These are phyloP conservation scores for Polypedilum pembai DNA, from an alignment of 1,140 invertebrate species.

Conservation along the genomic window DNA sequence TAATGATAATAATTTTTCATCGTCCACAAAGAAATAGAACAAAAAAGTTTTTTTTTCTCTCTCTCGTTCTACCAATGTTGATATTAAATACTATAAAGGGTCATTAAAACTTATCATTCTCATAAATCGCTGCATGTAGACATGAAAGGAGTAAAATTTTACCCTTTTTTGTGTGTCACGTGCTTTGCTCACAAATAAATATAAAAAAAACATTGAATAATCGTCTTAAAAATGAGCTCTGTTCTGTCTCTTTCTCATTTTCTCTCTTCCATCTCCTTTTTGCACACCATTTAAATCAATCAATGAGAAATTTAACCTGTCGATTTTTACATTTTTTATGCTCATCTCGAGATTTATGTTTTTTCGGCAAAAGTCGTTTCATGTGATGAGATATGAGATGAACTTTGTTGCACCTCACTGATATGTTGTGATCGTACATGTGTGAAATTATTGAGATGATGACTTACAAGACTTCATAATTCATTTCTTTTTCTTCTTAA, in stretches of 20 bases:
- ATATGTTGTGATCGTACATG: neutral
- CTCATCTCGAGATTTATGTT: slow-evolving; percentile 22
- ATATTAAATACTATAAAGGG: slow-evolving; percentile 9
- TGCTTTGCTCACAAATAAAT: neutral
- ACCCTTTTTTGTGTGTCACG: slow-evolving; percentile 11
- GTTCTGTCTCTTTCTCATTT: neutral
- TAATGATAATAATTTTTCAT: slow-evolving; percentile 4
- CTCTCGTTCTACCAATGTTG: neutral
- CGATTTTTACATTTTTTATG: neutral
- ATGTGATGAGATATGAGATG: too few relatives aligned
- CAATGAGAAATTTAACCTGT: slow-evolving; percentile 4
- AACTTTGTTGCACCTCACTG: neutral
- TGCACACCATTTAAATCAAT: slow-evolving; percentile 26
- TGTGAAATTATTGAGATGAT: neutral
- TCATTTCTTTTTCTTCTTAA: neutral
- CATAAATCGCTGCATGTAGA: neutral
- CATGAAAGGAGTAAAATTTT: neutral
- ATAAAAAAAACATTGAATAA: neutral
- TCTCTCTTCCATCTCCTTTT: neutral
- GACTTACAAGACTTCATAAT: neutral
- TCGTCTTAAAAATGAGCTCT: neutral
- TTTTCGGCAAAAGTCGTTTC: neutral
- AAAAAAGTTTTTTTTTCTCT: neutral
- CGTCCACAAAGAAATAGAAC: neutral
- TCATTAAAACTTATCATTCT: slow-evolving; percentile 19